Evolutionary conservation across 2,113 vertebrate species (phyloP).

Genomic region (Eptesicus fuscus): DNA sequence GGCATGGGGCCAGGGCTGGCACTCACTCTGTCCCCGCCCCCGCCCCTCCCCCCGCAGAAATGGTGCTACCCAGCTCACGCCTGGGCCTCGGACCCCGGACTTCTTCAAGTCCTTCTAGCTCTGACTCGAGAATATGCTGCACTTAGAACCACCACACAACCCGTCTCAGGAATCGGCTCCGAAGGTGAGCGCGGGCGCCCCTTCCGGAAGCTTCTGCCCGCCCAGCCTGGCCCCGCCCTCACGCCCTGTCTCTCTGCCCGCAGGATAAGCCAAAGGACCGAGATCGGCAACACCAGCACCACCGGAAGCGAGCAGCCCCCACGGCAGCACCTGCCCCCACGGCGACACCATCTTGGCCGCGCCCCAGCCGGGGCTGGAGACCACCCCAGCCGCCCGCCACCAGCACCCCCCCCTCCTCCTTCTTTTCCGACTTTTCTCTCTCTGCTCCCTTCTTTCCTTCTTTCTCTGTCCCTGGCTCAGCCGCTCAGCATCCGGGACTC

Average conservation of each 20-base stretch:
- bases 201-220: accelerated
- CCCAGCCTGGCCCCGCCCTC: accelerated
- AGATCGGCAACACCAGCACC: background rate
- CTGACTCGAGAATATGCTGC: slow-evolving; percentile 48
- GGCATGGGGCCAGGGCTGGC: accelerated
- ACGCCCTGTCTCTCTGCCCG: accelerated
- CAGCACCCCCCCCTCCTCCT: background rate
- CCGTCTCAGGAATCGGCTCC: slow-evolving; percentile 45
- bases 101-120: slow-evolving; percentile 53
- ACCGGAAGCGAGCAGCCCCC: background rate
- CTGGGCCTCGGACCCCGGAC: slow-evolving; percentile 54
- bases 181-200: background rate
- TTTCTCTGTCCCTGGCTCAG: slow-evolving; percentile 1
- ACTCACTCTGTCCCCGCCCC: background rate
- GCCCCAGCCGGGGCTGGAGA: background rate
- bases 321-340: background rate
- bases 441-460: background rate
- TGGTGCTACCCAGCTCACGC: slow-evolving; percentile 66
- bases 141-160: background rate
- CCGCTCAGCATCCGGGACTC: background rate
- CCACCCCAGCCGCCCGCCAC: background rate
- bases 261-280: slow-evolving; percentile 16
- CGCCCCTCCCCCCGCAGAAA: background rate
- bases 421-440: background rate
- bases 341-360: background rate